Evolutionary conservation across 2,888 invertebrate species (phyloP), one percentile per base, ranked within the genome.

Genomic region (Coelogynopora nodosa): DNA sequence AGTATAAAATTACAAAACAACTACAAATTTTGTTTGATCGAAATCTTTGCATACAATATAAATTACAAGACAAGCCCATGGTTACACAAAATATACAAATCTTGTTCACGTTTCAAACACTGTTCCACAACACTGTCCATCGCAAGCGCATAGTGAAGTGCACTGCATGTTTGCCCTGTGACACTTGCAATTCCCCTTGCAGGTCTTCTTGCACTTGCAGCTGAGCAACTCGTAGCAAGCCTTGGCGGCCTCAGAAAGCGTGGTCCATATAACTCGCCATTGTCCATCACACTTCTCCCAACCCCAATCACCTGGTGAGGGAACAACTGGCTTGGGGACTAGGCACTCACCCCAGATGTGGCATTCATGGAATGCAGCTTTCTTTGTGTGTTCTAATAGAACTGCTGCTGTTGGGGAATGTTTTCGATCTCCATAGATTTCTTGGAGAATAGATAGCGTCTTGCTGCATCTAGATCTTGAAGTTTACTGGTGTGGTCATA

Each of bases 401-500:
- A 26, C 74, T 84, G 31, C 84, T 67, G 31, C n/a, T 30, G 80
- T 84, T 84, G 84, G 18, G 67, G 84, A 84, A 84, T 84, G 67
- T 84, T 84, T 27, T 84, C 84, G 2, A 84, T 31, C 28, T 82
- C 13, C n/a, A 74, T 84, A 84, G 84, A 84, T 26, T 67, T 67
- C 74, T 74, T 74, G 74, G n/a, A n/a, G 74, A 13, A 13, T 2
- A 49, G 49, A 49, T 49, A 49, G 49, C 49, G 49, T 18, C 49
- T 49, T 49, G 49, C 49, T 49, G 49, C 49, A 49, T 49, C 49
- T 49, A 49, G 5, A 74, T 23, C 74, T n/a, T 74, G 74, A 74
- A 74, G 74, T 74, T 74, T 23, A 74, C 74, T 74, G 74, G 74
- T 74, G 67, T 67, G 84, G 84, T 84, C 84, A 49, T 84, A 84